Evolutionary conservation across 2,797 vertebrate species (phyloP).

Genomic region (Catharus ustulatus): DNA sequence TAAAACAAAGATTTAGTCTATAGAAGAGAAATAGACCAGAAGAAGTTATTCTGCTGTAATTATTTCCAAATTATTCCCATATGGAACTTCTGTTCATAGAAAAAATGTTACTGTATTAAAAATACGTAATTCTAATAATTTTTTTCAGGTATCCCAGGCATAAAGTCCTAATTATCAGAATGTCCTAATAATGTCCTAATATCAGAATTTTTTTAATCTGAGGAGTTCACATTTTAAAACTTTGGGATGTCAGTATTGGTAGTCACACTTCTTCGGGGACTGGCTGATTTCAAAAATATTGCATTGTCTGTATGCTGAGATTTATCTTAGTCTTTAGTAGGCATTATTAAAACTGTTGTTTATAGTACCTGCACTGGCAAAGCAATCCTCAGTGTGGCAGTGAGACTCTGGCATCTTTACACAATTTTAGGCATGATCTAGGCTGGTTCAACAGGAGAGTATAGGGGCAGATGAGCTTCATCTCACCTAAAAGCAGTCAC

Average conservation of each 20-base stretch:
- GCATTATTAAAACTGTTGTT: neutral
- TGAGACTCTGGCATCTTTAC: neutral
- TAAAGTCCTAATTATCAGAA: neutral
- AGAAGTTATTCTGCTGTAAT: neutral
- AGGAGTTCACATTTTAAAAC: neutral
- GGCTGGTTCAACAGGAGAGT: neutral
- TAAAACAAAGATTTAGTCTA: neutral
- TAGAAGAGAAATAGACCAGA: neutral
- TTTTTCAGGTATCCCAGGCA: neutral
- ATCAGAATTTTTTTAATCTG: neutral
- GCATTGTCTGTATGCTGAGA: neutral
- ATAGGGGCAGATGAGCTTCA: neutral
- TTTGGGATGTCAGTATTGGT: neutral
- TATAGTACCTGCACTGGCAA: neutral
- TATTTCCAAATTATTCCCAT: neutral
- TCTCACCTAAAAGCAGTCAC: neutral
- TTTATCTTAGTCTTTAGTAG: neutral
- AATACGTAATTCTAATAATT: neutral
- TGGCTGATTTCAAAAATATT: neutral
- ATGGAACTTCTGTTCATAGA: neutral
- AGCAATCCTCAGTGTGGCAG: neutral
- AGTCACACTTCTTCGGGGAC: neutral
- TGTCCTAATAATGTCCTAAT: neutral
- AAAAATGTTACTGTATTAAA: neutral
- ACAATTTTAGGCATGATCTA: neutral